Evolutionary conservation across 2,888 invertebrate genomes (phyloP).

Genomic region (Iselma pallidipennis): DNA sequence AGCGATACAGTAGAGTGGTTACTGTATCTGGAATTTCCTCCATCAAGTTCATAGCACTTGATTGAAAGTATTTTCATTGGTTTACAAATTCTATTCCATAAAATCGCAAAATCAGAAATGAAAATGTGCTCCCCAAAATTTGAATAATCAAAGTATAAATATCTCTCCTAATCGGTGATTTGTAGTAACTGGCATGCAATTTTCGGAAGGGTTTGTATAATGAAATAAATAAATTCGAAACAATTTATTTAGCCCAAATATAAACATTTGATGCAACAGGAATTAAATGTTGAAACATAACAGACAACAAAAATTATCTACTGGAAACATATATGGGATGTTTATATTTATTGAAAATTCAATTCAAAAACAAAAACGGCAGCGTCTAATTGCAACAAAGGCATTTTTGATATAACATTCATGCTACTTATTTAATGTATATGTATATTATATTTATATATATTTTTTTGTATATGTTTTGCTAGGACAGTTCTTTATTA

Average conservation of each 20-base stretch:
- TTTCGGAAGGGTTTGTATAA: neutral
- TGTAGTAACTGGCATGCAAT: too few species aligned
- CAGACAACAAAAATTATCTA: constrained; percentile 12
- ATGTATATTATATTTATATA: constrained; percentile 10
- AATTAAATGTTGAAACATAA: constrained; percentile 32
- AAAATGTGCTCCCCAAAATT: too few species aligned
- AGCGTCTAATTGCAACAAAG: constrained; percentile 34
- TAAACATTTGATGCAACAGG: constrained; percentile 43
- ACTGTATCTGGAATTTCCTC: too few species aligned
- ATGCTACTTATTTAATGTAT: constrained; percentile 30
- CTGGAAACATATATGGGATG: constrained; percentile 23
- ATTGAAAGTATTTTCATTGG: neutral
- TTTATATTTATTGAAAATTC: constrained; percentile 8
- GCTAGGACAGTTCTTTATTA: constrained; percentile 29
- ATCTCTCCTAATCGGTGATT: too few species aligned
- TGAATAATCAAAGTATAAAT: too few species aligned
- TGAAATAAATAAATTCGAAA: constrained; percentile 27
- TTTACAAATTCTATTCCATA: too few species aligned
- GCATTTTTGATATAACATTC: constrained; percentile 30
- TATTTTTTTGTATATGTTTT: constrained; percentile 3
- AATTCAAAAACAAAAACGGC: constrained; percentile 12
- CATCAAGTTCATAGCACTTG: too few species aligned
- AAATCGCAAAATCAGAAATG: too few species aligned
- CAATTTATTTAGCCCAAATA: constrained; percentile 45
- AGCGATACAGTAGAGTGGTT: neutral